Evolutionary conservation across 1,140 invertebrate genomes (phyloP).

Genomic region (Rhynchophorus ferrugineus): DNA sequence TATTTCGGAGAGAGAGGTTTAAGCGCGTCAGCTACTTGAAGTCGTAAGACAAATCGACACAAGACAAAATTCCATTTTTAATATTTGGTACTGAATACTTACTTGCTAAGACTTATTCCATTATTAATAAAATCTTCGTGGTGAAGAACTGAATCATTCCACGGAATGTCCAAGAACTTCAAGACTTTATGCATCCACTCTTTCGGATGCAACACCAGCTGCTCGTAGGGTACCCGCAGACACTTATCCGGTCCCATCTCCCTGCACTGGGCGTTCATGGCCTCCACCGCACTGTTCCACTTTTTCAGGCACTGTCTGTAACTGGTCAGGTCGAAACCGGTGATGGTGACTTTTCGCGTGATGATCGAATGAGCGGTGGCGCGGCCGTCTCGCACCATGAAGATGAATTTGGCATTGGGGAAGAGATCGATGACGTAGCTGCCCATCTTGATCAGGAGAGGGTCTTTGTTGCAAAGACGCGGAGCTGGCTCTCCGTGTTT

Average conservation of each 20-base stretch:
- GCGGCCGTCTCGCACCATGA: slow-evolving; percentile 93
- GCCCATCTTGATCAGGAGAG: slow-evolving; percentile 92
- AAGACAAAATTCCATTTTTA: too few relatives aligned
- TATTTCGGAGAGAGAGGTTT: too few relatives aligned
- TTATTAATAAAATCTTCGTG: slow-evolving; percentile 97
- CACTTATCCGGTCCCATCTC: slow-evolving; percentile 78
- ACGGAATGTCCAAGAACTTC: slow-evolving; percentile 84
- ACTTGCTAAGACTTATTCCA: slow-evolving; percentile 89
- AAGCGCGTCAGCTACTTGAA: too few relatives aligned
- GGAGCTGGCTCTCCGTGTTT: slow-evolving; percentile 90
- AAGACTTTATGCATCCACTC: slow-evolving; percentile 86
- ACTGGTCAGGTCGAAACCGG: slow-evolving; percentile 90
- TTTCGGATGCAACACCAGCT: slow-evolving; percentile 89
- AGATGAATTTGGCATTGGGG: slow-evolving; percentile 89
- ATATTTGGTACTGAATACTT: too few relatives aligned
- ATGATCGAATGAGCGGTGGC: slow-evolving; percentile 98
- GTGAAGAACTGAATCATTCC: slow-evolving; percentile 93
- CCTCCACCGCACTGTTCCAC: slow-evolving; percentile 92
- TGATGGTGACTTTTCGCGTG: slow-evolving; percentile 88
- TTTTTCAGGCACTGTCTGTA: slow-evolving; percentile 90
- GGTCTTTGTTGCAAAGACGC: slow-evolving; percentile 96
- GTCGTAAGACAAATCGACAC: too few relatives aligned
- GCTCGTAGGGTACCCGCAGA: slow-evolving; percentile 87
- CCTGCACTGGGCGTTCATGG: slow-evolving; percentile 92
- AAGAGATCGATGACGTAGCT: slow-evolving; percentile 73